These are phyloP conservation scores for Daboia siamensis DNA, from an alignment of 2,113 vertebrate species.

Conservation along the genomic window DNA sequence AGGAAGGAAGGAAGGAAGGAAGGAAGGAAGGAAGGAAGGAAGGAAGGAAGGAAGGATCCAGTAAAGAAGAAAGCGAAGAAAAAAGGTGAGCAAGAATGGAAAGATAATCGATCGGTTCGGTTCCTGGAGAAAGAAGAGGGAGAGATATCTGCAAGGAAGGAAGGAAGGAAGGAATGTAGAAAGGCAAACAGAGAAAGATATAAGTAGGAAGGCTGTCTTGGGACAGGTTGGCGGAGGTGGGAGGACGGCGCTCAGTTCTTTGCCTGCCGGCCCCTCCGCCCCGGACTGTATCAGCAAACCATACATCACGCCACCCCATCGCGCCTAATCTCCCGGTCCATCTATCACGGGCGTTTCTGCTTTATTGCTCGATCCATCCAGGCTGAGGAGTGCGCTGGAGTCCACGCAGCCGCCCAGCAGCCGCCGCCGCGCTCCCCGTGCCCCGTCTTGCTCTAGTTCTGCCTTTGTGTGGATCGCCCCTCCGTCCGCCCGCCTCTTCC, in stretches of 20 bases:
- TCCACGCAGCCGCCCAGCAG: background rate
- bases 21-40: too few species aligned
- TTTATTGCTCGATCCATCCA: background rate
- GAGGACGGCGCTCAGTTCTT: accelerated
- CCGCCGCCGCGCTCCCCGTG: background rate
- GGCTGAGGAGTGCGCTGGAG: background rate
- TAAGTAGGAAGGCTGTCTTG: background rate
- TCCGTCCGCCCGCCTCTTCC: accelerated
- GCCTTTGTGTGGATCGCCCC: background rate
- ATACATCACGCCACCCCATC: constrained; percentile 7
- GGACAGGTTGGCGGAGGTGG: background rate
- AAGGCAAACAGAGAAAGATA: background rate
- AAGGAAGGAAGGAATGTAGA: accelerated
- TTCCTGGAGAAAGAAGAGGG: too few species aligned
- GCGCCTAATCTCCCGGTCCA: background rate
- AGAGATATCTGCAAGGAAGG: too few species aligned
- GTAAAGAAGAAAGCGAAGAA: too few species aligned
- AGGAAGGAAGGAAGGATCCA: too few species aligned
- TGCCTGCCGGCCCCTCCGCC: background rate
- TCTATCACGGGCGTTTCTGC: constrained; percentile 19
- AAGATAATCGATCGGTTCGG: background rate
- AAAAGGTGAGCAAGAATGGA: background rate
- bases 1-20: background rate
- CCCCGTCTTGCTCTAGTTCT: background rate
- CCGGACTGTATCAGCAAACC: background rate